A percentile compares a stretch with the other conserved stretches of the same genome.
Evolutionary conservation across 2,797 vertebrate genomes (phyloP).

Genomic region (Nasua narica): DNA sequence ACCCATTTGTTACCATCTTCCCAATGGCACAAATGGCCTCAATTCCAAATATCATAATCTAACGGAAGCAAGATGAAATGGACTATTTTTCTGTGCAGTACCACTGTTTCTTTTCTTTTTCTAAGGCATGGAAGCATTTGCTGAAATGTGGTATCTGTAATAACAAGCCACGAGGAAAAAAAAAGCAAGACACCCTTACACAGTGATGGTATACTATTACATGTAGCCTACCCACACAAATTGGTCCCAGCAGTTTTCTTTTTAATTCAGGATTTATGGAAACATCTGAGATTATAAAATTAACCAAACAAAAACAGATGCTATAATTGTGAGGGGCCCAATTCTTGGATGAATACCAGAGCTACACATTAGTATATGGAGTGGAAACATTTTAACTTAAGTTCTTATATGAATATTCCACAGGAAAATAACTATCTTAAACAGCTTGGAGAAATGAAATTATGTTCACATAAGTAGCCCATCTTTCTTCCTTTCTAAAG

Average conservation of each 20-base stretch:
- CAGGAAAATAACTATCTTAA: slow-evolving; percentile 65
- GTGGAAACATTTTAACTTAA: slow-evolving; percentile 69
- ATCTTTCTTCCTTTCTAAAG: slow-evolving; percentile 60
- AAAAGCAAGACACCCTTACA: background rate
- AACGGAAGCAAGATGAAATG: slow-evolving; percentile 47
- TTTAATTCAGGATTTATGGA: slow-evolving; percentile 79
- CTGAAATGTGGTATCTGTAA: slow-evolving; percentile 62
- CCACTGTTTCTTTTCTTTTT: background rate
- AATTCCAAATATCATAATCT: slow-evolving; percentile 35
- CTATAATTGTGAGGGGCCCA: slow-evolving; percentile 64
- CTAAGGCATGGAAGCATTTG: slow-evolving; percentile 30
- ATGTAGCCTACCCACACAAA: slow-evolving; percentile 64
- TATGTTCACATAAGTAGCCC: slow-evolving; percentile 55
- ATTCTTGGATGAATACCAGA: slow-evolving; percentile 75
- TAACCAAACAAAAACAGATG: slow-evolving; percentile 79
- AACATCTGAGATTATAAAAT: slow-evolving; percentile 80
- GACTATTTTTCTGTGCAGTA: slow-evolving; percentile 43
- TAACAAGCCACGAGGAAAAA: slow-evolving; percentile 39
- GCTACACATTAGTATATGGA: slow-evolving; percentile 70
- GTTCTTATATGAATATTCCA: slow-evolving; percentile 57
- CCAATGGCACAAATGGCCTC: slow-evolving; percentile 17
- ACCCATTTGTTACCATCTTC: slow-evolving; percentile 26
- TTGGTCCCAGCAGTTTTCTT: slow-evolving; percentile 74
- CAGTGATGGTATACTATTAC: slow-evolving; percentile 37
- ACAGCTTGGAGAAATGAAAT: slow-evolving; percentile 72